Conservation (phyloP, 1,140 invertebrate genomes). For the Berghia stephanieae region DNA sequence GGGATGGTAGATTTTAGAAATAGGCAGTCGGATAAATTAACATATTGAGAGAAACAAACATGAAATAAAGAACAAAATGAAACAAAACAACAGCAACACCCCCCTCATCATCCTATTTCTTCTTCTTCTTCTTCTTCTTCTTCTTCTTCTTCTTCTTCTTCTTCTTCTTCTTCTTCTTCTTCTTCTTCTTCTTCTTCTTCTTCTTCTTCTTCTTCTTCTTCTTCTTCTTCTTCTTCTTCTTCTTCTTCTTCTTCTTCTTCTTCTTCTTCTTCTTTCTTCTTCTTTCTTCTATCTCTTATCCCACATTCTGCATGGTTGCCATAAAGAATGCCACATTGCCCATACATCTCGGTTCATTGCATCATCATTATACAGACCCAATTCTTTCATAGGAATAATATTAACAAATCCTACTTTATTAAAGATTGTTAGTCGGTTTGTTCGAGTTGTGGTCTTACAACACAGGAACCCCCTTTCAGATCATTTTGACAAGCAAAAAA, state of each 20-base stretch:
- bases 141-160: not conserved
- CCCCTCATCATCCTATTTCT: not conserved
- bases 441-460: not conserved
- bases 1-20: slow-evolving; percentile 32
- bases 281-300: not conserved
- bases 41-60: no score
- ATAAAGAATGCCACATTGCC: not conserved
- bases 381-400: not conserved
- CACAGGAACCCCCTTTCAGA: not conserved
- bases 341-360: not conserved
- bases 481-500: no score
- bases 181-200: not conserved
- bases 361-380: not conserved
- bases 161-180: not conserved
- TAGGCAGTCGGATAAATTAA: no score
- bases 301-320: not conserved
- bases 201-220: not conserved
- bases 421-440: not conserved
- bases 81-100: no score
- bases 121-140: not conserved
- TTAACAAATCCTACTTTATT: not conserved
- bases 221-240: not conserved
- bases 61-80: no score
- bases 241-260: not conserved
- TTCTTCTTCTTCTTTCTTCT: not conserved